These are phyloP conservation scores for Drosophila maculinotata DNA, from an alignment of 2,888 invertebrate species.

Conservation along the genomic window DNA sequence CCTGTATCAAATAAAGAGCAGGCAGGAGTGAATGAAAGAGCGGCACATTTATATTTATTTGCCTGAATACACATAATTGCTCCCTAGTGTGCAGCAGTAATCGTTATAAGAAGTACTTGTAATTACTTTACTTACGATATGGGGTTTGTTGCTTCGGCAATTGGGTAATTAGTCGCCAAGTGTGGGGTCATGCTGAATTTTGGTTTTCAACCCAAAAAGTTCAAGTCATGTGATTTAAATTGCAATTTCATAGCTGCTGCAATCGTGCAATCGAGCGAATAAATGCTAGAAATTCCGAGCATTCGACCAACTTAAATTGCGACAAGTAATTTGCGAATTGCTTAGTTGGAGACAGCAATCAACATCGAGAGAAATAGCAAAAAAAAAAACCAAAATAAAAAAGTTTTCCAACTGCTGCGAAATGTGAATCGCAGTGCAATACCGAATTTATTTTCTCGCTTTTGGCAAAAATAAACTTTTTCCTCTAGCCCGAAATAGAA, in stretches of 20 bases:
- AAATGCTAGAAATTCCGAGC: slow-evolving; percentile 7
- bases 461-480: slow-evolving; percentile 33
- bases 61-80: slow-evolving; percentile 29
- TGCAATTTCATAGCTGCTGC: slow-evolving; percentile 20
- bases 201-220: slow-evolving; percentile 2
- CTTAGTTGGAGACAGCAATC: slow-evolving; percentile 35
- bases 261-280: slow-evolving; percentile 35
- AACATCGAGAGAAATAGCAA: slow-evolving; percentile 16
- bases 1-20: neutral
- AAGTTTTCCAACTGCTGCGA: slow-evolving; percentile 29
- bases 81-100: slow-evolving; percentile 14
- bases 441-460: slow-evolving; percentile 29
- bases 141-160: slow-evolving; percentile 14
- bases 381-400: slow-evolving; percentile 12
- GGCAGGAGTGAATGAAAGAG: neutral
- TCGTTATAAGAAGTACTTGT: slow-evolving; percentile 14
- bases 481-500: neutral
- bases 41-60: slow-evolving; percentile 6
- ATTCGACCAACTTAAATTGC: slow-evolving; percentile 25
- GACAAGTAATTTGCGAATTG: slow-evolving; percentile 29
- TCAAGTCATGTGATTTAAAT: slow-evolving; percentile 18
- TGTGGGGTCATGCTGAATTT: slow-evolving; percentile 3
- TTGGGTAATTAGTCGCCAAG: slow-evolving; percentile 33
- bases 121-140: slow-evolving; percentile 29
- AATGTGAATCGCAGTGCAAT: slow-evolving; percentile 27